Percentiles rank a stretch among this genome's conserved stretches.
phyloP scores from a whole-genome alignment of 2,113 vertebrate genomes.

The Spea multiplicata region DNA sequence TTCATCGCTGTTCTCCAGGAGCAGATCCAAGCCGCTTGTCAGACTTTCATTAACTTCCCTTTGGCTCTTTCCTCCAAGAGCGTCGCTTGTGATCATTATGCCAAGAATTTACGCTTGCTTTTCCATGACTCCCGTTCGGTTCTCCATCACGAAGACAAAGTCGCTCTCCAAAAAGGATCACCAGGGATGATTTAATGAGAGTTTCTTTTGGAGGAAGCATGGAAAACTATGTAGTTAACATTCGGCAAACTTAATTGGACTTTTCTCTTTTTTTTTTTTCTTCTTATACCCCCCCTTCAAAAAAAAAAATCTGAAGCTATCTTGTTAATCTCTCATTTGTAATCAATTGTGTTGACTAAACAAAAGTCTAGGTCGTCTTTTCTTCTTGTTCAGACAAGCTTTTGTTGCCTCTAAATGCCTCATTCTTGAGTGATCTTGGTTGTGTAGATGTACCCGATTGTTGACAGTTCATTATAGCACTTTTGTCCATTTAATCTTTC shows the following conservation, averaged over 20 bases:
- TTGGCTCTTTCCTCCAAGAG: constrained; percentile 81
- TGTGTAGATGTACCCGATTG: constrained; percentile 89
- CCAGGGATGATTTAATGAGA: constrained; percentile 98
- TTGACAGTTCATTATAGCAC: constrained; percentile 97
- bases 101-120: constrained; percentile 84
- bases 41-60: constrained; percentile 97
- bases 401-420: constrained; percentile 96
- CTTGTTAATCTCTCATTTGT: constrained; percentile 99
- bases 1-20: constrained; percentile 83
- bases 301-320: constrained; percentile 86
- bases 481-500: constrained; percentile 86
- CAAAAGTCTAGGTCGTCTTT: constrained; percentile 96
- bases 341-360: constrained; percentile 97
- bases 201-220: constrained; percentile 96
- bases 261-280: constrained; percentile 76
- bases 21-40: constrained; percentile 84
- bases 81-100: constrained; percentile 88
- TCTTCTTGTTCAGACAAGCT: constrained; percentile 92
- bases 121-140: constrained; percentile 81
- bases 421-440: constrained; percentile 89
- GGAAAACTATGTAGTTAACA: constrained; percentile 98
- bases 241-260: constrained; percentile 99
- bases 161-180: constrained; percentile 86
- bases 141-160: constrained; percentile 83
- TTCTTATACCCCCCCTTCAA: constrained; percentile 74